Conservation (phyloP, 2,888 invertebrate species). For the Fabriciana adippe region DNA sequence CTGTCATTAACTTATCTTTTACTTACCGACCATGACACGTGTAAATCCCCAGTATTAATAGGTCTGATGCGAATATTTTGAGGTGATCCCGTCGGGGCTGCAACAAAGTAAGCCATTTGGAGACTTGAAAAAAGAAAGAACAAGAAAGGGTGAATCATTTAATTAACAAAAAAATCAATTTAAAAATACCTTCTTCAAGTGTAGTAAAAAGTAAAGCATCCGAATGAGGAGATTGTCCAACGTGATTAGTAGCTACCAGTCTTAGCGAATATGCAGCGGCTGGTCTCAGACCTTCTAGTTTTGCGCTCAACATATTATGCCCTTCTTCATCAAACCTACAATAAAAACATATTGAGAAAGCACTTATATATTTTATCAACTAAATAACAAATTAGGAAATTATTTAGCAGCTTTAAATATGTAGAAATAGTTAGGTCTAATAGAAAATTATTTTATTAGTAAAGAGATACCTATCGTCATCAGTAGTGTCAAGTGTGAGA, state of each 20-base stretch:
- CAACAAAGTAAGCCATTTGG: constrained; percentile 5
- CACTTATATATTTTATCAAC: too few species aligned
- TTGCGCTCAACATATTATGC: constrained; percentile 46
- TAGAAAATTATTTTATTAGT: background rate
- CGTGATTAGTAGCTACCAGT: constrained; percentile 86
- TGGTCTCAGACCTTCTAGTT: constrained; percentile 83
- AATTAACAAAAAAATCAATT: constrained; percentile 4
- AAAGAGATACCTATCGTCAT: constrained; percentile 44
- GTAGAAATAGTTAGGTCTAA: background rate
- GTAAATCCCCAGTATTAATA: constrained; percentile 84
- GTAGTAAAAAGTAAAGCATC: constrained; percentile 85
- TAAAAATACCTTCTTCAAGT: constrained; percentile 86
- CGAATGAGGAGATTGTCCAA: constrained; percentile 87
- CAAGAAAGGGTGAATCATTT: background rate
- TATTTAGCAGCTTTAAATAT: background rate
- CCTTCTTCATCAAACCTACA: constrained; percentile 49
- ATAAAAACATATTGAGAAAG: background rate
- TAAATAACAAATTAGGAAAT: too few species aligned
- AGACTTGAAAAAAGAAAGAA: background rate
- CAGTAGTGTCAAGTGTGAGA: constrained; percentile 50
- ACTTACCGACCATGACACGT: constrained; percentile 87
- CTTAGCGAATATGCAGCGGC: constrained; percentile 87
- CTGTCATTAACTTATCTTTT: background rate
- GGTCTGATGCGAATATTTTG: constrained; percentile 85
- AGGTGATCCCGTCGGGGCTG: constrained; percentile 87